These are phyloP conservation scores for Nomada fucata DNA, from an alignment of 2,888 invertebrate genomes.

Conservation along the genomic window DNA sequence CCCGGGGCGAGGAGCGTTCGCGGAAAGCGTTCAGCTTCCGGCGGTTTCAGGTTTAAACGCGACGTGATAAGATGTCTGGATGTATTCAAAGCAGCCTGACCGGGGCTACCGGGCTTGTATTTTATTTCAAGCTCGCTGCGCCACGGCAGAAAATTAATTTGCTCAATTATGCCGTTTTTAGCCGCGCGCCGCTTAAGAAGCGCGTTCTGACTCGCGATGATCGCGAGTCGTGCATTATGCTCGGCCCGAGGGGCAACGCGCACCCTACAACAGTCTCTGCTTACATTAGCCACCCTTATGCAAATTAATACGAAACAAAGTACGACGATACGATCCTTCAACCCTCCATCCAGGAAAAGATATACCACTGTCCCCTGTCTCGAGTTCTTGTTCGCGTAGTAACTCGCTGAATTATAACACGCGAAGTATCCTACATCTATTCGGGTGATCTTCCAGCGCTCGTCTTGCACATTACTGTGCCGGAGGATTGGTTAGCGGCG, in stretches of 20 bases:
- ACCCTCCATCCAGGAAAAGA: constrained; percentile 55
- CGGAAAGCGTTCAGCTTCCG: constrained; percentile 42
- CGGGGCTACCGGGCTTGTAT: constrained; percentile 27
- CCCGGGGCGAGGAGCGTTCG: constrained; percentile 13
- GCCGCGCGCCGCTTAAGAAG: constrained; percentile 64
- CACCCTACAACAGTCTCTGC: constrained; percentile 65
- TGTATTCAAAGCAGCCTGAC: constrained; percentile 32
- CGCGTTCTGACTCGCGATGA: constrained; percentile 54
- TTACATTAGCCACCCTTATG: constrained; percentile 75
- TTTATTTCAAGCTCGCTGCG: constrained; percentile 39
- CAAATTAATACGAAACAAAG: constrained; percentile 75
- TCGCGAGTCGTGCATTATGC: constrained; percentile 60
- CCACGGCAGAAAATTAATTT: constrained; percentile 65
- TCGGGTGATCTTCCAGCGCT: too few relatives aligned
- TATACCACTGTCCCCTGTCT: constrained; percentile 48
- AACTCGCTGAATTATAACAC: constrained; percentile 30
- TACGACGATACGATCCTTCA: constrained; percentile 65
- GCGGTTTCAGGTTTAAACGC: constrained; percentile 47
- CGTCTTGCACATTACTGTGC: too few relatives aligned
- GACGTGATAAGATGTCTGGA: constrained; percentile 50
- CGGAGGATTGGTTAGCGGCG: too few relatives aligned
- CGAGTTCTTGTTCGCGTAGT: constrained; percentile 4
- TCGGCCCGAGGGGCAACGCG: constrained; percentile 54
- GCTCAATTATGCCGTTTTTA: constrained; percentile 68
- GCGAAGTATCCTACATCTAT: constrained; percentile 29